Evolutionary conservation across 1,140 invertebrate genomes (phyloP), one percentile per base, ranked within the genome.

Genomic region (Pteromalus puparum): DNA sequence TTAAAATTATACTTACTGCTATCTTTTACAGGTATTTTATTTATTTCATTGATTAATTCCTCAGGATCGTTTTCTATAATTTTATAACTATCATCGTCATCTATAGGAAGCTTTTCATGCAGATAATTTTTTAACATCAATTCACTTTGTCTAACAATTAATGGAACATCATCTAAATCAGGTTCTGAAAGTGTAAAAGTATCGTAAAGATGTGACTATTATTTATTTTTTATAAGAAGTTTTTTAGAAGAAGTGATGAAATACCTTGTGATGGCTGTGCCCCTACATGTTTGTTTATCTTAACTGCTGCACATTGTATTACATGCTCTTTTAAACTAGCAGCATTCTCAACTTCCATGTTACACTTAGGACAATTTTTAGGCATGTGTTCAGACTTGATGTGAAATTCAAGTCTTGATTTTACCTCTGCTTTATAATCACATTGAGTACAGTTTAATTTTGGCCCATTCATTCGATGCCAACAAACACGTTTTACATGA

Each of bases 361-460:
- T 26, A 61, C 75, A 77, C 9, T 77, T n/a, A 24, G 24, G 9
- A 34, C 75, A 77, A n/a, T 30, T 28, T 28, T 15, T 18, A 61
- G 42, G 42, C 15, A 30, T 1, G 15, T 77, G 75, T 13, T 24
- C 7, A 6, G 10, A 28, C 13, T 61, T 61, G 24, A 77, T 77
- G 15, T 77, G 75, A 28, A 21, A 26, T 34, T 61, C 42, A 61
- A 77, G 75, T 24, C 10, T 21, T 30, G 75, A 61, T 61, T 77
- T 77, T 18, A 21, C 48, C 3, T 61, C 26, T 53, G 7, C 24
- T 34, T 77, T 61, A 30, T 15, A 77, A 30, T 15, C 18, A 30
- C 75, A 77, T 34, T 77, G 24, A 12, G 6, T n/a, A 30, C 75
- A 77, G 28, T 42, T 21, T 15, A 75, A 75, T 75, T 46, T 75